Percentiles rank a stretch among this genome's conserved stretches.
phyloP scores from a whole-genome alignment of 2,888 invertebrate species.

The Fissipunctia ypsillon region DNA sequence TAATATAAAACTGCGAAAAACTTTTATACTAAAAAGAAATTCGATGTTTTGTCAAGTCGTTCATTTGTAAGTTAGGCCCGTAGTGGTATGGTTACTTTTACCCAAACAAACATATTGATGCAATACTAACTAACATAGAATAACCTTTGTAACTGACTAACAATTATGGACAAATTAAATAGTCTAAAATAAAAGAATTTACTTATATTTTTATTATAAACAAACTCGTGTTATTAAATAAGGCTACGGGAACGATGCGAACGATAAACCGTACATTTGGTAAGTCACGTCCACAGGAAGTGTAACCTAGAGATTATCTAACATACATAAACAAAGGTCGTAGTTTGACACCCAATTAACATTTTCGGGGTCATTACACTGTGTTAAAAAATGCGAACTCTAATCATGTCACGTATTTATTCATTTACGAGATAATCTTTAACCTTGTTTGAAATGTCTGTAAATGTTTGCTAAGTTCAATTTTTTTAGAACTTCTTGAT shows the following conservation, averaged over 20 bases:
- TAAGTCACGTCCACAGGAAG: not conserved
- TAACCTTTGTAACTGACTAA: too few species aligned
- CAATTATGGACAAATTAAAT: too few species aligned
- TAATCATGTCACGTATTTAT: conserved; percentile 20
- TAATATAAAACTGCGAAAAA: too few species aligned
- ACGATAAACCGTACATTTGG: not conserved
- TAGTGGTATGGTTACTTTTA: too few species aligned
- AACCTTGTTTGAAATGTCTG: not conserved
- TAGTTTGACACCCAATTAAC: not conserved
- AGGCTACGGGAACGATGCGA: not conserved
- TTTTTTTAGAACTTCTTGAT: not conserved
- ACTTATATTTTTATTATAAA: not conserved
- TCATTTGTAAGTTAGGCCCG: too few species aligned
- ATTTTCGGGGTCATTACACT: conserved; percentile 12
- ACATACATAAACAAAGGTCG: not conserved
- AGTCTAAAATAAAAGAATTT: too few species aligned
- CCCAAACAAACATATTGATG: too few species aligned
- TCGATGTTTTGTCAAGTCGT: too few species aligned
- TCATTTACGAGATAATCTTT: conserved; percentile 3
- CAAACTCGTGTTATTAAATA: not conserved
- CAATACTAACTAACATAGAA: too few species aligned
- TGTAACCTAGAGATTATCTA: not conserved
- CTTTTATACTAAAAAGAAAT: too few species aligned
- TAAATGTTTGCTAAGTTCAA: not conserved
- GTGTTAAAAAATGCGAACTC: conserved; percentile 2